phyloP scores from a whole-genome alignment of 2,797 vertebrate genomes.

The Carapus acus region DNA sequence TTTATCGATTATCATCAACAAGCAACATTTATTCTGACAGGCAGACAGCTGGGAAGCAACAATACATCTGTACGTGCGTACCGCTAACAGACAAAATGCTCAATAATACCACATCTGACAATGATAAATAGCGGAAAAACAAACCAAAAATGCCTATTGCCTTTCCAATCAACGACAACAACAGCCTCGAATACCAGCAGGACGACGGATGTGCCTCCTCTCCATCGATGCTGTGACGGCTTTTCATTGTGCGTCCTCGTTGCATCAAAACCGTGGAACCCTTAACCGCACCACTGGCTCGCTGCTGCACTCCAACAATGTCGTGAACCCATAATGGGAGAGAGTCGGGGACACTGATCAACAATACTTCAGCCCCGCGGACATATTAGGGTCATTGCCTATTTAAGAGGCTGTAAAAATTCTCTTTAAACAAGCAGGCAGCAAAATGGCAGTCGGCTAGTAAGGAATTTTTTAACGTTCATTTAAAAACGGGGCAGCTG shows the following conservation, averaged over 20 bases:
- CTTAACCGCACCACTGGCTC: no score
- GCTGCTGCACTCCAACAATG: no score
- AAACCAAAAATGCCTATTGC: no score
- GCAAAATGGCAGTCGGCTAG: slow-evolving; percentile 2
- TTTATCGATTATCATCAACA: no score
- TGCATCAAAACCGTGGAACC: background rate
- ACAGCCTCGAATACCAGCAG: no score
- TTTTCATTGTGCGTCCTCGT: slow-evolving; percentile 27
- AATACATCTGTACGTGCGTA: no score
- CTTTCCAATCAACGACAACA: no score
- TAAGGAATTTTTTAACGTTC: slow-evolving; percentile 13
- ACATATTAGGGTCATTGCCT: slow-evolving; percentile 27
- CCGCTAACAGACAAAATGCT: no score
- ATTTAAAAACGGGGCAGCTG: slow-evolving; percentile 14
- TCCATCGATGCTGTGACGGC: slow-evolving; percentile 15
- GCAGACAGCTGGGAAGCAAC: no score
- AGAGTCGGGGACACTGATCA: slow-evolving; percentile 37
- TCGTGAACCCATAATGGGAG: background rate
- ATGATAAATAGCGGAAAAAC: no score
- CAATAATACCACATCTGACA: no score
- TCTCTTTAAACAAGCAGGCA: slow-evolving; percentile 14
- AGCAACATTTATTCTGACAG: no score
- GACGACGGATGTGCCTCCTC: background rate
- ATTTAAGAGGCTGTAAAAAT: slow-evolving; percentile 32
- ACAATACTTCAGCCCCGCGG: slow-evolving; percentile 17